These are phyloP conservation scores for Thalpophila matura DNA, from an alignment of 2,888 invertebrate genomes.

Conservation along the genomic window DNA sequence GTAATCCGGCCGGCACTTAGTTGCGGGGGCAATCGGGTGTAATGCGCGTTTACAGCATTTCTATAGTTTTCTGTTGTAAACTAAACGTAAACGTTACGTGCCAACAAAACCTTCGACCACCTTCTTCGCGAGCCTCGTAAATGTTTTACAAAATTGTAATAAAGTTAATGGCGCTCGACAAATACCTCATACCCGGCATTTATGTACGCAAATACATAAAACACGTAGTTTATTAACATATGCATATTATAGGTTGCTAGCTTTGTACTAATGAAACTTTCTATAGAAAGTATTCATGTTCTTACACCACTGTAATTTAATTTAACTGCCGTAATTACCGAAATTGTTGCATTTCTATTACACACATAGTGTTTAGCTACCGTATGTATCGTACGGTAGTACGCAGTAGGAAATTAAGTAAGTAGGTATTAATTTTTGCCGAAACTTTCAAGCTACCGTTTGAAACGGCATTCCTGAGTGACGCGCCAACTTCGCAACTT, in stretches of 20 bases:
- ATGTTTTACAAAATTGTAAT: conserved; percentile 65
- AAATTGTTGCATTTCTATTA: conserved; percentile 63
- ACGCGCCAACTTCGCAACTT: conserved; percentile 54
- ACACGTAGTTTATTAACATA: conserved; percentile 59
- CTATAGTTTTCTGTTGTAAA: conserved; percentile 82
- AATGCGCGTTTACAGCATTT: conserved; percentile 83
- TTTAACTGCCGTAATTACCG: conserved; percentile 62
- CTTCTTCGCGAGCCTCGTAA: conserved; percentile 54
- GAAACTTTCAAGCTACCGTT: conserved; percentile 44
- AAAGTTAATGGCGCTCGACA: conserved; percentile 62
- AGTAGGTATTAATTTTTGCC: conserved; percentile 50
- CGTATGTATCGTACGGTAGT: conserved; percentile 48
- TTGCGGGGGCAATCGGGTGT: conserved; percentile 87
- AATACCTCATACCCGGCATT: conserved; percentile 59
- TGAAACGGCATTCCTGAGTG: conserved; percentile 48
- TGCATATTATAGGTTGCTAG: conserved; percentile 64
- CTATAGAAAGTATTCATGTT: conserved; percentile 67
- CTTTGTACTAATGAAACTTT: conserved; percentile 61
- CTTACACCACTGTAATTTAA: conserved; percentile 62
- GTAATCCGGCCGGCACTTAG: conserved; percentile 88
- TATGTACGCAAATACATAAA: conserved; percentile 61
- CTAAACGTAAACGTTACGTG: conserved; percentile 72
- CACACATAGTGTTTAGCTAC: conserved; percentile 57
- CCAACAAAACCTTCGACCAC: conserved; percentile 66
- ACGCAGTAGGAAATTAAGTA: conserved; percentile 43